phyloP scores from a whole-genome alignment of 2,113 vertebrate species.

The Lycocorax pyrrhopterus region DNA sequence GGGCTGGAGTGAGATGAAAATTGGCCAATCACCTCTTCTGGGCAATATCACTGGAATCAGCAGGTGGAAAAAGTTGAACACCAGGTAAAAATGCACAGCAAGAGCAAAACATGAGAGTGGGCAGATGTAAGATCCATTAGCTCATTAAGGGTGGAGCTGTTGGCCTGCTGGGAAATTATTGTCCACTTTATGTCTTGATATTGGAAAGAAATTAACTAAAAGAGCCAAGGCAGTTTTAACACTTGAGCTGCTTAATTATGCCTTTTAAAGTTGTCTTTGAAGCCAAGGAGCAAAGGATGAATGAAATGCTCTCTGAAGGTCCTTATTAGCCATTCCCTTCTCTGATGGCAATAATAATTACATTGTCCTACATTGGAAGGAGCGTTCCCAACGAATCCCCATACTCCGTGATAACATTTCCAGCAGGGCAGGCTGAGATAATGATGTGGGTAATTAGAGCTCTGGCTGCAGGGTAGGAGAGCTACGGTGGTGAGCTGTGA shows the following conservation, averaged over 20 bases:
- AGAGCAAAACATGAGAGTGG: not conserved
- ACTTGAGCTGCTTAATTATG: constrained; percentile 62
- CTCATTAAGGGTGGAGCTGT: constrained; percentile 23
- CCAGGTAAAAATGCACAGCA: not conserved
- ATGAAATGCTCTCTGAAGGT: constrained; percentile 2
- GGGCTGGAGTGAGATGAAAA: not conserved
- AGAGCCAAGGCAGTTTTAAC: constrained; percentile 20
- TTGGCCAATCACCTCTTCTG: not conserved
- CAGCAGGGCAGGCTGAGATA: not conserved
- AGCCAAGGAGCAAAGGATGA: not conserved
- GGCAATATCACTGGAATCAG: not conserved
- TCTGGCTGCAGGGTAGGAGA: not conserved
- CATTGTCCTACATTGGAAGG: not conserved
- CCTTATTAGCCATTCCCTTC: constrained; percentile 47
- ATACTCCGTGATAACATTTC: not conserved
- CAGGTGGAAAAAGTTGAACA: not conserved
- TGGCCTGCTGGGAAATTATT: constrained; percentile 46
- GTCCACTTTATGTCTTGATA: constrained; percentile 38
- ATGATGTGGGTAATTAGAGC: constrained; percentile 6
- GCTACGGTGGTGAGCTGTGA: not conserved
- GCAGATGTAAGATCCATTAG: not conserved
- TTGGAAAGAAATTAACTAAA: constrained; percentile 50
- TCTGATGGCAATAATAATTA: constrained; percentile 59
- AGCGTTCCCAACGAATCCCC: not conserved
- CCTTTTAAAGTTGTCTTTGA: constrained; percentile 62